Evolutionary conservation across 64 coral and sea anemone species (phyloP).

Genomic region (Astreopora myriophthalma): DNA sequence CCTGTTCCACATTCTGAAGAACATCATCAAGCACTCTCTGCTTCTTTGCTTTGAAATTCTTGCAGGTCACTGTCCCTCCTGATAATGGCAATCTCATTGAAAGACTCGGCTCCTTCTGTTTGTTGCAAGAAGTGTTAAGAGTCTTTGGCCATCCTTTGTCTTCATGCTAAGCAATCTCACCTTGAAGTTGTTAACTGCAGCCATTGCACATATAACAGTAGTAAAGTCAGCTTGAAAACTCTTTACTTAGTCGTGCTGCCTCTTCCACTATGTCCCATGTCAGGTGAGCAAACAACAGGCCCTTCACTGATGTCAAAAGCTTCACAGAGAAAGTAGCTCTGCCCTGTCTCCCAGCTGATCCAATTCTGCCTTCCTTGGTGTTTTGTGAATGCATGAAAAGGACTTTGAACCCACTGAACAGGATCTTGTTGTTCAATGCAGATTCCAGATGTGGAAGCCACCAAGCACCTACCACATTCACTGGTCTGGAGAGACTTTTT

Average conservation of each 20-base stretch:
- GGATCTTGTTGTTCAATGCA: conserved; percentile 17
- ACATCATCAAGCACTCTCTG: background rate
- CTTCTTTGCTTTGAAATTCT: background rate
- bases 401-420: background rate
- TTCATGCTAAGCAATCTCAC: background rate
- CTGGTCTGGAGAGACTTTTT: conserved; percentile 39
- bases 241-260: background rate
- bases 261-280: conserved; percentile 8
- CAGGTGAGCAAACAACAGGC: conserved; percentile 3
- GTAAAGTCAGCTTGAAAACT: conserved; percentile 40
- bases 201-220: background rate
- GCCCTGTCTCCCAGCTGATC: background rate
- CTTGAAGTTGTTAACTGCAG: background rate
- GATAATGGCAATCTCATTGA: conserved; percentile 13
- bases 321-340: conserved; percentile 6
- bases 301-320: conserved; percentile 5
- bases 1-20: background rate
- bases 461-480: conserved; percentile 46
- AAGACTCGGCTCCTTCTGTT: background rate
- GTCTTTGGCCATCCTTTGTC: background rate
- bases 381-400: background rate
- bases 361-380: background rate
- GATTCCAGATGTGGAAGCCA: conserved; percentile 62
- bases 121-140: background rate
- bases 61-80: background rate